These are phyloP conservation scores for Zoroaster sp. DNA, from an alignment of 53 echinoderm and acorn worm species.

Conservation along the genomic window DNA sequence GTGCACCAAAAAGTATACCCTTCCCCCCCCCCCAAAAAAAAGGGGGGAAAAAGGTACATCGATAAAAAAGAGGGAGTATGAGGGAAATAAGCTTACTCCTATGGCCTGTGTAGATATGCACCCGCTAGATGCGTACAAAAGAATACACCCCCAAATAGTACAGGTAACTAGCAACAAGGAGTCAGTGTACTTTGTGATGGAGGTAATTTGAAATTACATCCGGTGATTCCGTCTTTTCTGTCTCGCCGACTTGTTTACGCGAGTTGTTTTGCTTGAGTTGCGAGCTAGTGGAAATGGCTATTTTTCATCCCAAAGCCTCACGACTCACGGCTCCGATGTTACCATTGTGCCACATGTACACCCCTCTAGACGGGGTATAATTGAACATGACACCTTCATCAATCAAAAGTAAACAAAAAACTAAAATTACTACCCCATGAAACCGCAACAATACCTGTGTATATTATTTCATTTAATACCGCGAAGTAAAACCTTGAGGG, in stretches of 20 bases:
- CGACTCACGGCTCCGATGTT: background rate
- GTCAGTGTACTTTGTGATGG: slow-evolving; percentile 45
- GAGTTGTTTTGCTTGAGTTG: slow-evolving; percentile 52
- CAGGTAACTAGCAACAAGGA: background rate
- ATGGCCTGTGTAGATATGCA: no score
- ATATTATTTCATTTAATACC: background rate
- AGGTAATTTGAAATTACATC: background rate
- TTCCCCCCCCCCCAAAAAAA: no score
- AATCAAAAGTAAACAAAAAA: background rate
- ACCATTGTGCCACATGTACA: background rate
- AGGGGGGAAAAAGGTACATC: no score
- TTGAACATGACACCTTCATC: slow-evolving; percentile 31
- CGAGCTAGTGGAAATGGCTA: slow-evolving; percentile 45
- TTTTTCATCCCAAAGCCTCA: slow-evolving; percentile 6
- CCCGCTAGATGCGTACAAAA: no score
- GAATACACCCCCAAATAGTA: background rate
- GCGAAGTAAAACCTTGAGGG: background rate
- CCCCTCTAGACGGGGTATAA: slow-evolving; percentile 2
- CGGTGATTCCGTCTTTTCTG: background rate
- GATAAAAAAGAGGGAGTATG: no score
- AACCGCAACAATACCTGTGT: slow-evolving; percentile 24
- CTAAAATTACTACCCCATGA: background rate
- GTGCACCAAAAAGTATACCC: no score
- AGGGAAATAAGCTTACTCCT: no score
- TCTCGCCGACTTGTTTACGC: slow-evolving; percentile 30